A percentile compares a stretch with the other conserved stretches of the same genome.
These are phyloP conservation scores for Arvicanthis niloticus DNA, from an alignment of 2,113 vertebrate genomes.

Conservation along the genomic window DNA sequence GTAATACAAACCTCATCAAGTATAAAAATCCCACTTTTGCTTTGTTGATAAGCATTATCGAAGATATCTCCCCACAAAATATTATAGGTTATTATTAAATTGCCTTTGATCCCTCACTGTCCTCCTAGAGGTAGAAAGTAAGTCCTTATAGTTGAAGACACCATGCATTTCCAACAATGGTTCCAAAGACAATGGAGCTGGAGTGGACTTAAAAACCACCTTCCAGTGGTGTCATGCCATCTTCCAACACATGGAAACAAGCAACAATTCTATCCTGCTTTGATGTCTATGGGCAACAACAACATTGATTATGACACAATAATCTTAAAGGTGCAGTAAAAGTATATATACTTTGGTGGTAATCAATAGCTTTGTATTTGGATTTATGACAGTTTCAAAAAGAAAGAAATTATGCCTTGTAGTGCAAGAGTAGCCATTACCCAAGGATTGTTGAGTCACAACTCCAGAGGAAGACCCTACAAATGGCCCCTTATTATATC, in stretches of 20 bases:
- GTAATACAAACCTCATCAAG: background rate
- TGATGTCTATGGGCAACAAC: background rate
- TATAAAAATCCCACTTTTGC: background rate
- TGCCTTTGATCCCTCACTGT: background rate
- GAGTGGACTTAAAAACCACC: background rate
- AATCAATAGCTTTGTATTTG: background rate
- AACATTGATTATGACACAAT: background rate
- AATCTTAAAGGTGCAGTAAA: background rate
- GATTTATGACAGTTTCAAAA: background rate
- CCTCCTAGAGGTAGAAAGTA: background rate
- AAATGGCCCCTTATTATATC: background rate
- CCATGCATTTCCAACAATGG: background rate
- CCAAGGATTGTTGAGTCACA: background rate
- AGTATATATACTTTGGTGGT: background rate
- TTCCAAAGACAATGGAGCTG: background rate
- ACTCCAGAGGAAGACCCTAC: background rate
- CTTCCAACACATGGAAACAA: background rate
- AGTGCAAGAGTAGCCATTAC: background rate
- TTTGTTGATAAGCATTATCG: background rate
- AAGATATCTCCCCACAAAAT: fast-evolving
- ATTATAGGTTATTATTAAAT: background rate
- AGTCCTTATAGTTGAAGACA: background rate
- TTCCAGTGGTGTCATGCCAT: fast-evolving
- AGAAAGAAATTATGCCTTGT: background rate
- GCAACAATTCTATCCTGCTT: background rate